These are phyloP conservation scores for Zygogramma bicolorata DNA, from an alignment of 2,888 invertebrate species.

Conservation along the genomic window DNA sequence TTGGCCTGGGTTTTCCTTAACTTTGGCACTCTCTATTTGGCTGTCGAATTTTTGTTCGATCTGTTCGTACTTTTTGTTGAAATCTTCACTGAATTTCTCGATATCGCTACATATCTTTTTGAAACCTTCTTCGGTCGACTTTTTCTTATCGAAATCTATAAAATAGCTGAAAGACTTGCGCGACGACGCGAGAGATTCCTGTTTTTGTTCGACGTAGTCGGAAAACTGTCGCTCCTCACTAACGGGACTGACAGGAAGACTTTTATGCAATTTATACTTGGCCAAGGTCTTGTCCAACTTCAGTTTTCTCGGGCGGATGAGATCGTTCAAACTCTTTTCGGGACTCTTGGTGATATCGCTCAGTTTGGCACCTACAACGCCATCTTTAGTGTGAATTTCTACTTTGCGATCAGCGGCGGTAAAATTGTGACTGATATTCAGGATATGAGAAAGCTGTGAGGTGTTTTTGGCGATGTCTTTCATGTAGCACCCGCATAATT, in stretches of 20 bases:
- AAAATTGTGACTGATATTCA: slow-evolving; percentile 48
- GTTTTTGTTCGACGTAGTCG: slow-evolving; percentile 59
- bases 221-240: slow-evolving; percentile 75
- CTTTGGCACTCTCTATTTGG: slow-evolving; percentile 34
- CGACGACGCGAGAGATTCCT: slow-evolving; percentile 33
- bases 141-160: slow-evolving; percentile 71
- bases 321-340: slow-evolving; percentile 54
- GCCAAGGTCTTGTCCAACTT: slow-evolving; percentile 62
- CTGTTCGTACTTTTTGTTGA: slow-evolving; percentile 60
- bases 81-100: slow-evolving; percentile 63
- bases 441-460: slow-evolving; percentile 55
- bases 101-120: slow-evolving; percentile 64
- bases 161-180: slow-evolving; percentile 77
- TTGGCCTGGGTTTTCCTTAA: slow-evolving; percentile 19
- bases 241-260: slow-evolving; percentile 85
- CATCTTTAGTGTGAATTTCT: slow-evolving; percentile 33
- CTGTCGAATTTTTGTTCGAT: slow-evolving; percentile 56
- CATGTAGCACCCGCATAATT: slow-evolving; percentile 66
- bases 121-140: slow-evolving; percentile 61
- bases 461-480: slow-evolving; percentile 62
- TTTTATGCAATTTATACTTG: slow-evolving; percentile 71
- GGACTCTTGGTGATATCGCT: slow-evolving; percentile 57
- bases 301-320: slow-evolving; percentile 62
- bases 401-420: slow-evolving; percentile 32
- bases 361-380: slow-evolving; percentile 46